Evolutionary conservation across 2,113 vertebrate genomes (phyloP).

Genomic region (Mustela nigripes): DNA sequence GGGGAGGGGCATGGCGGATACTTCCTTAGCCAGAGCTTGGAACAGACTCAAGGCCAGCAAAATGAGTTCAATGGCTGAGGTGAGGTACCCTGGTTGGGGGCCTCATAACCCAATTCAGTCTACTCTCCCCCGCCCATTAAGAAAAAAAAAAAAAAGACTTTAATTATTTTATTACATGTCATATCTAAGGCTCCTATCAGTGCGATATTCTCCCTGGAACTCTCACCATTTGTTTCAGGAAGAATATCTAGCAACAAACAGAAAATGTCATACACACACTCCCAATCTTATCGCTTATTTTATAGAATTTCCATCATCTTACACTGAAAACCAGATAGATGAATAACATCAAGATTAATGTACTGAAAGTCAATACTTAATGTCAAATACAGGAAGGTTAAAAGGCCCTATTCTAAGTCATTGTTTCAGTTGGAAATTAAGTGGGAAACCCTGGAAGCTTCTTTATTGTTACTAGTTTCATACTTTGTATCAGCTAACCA

Average conservation of each 20-base stretch:
- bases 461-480: neutral
- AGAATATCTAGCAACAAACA: neutral
- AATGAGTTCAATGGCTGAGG: too few relatives aligned
- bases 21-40: conserved; percentile 86
- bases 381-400: neutral
- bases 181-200: neutral
- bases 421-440: conserved; percentile 19
- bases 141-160: neutral
- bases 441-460: neutral
- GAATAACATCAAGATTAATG: neutral
- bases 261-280: neutral
- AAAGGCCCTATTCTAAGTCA: neutral
- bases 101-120: too few relatives aligned
- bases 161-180: neutral
- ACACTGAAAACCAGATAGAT: neutral
- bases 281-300: neutral
- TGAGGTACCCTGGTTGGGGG: too few relatives aligned
- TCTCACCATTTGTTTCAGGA: neutral
- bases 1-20: conserved; percentile 69
- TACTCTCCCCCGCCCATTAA: too few relatives aligned
- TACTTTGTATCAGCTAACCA: conserved; percentile 2
- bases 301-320: neutral
- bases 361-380: conserved; percentile 14
- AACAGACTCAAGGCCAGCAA: conserved; percentile 85
- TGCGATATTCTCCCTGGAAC: neutral